phyloP scores from a whole-genome alignment of 1,140 invertebrate species.

The Druon quercuslanigerum region DNA sequence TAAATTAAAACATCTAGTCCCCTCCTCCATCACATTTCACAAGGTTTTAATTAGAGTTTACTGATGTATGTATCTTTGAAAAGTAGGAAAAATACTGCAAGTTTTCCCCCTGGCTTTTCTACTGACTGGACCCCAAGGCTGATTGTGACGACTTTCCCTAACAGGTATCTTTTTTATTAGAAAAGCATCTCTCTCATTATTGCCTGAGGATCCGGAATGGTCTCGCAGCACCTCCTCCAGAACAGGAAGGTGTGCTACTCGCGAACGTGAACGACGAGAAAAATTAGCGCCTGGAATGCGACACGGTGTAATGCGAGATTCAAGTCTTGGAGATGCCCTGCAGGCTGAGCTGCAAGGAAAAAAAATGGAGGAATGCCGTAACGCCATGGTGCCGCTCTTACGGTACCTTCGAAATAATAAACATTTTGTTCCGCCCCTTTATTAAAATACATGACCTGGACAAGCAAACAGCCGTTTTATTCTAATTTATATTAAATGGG shows the following conservation, averaged over 20 bases:
- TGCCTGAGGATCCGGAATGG: too few relatives aligned
- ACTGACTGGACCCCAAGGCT: too few relatives aligned
- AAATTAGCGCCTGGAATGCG: slow-evolving; percentile 50
- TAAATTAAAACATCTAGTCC: too few relatives aligned
- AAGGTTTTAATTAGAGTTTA: too few relatives aligned
- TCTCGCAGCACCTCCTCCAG: slow-evolving; percentile 39
- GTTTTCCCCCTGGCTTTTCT: too few relatives aligned
- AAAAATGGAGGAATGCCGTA: slow-evolving; percentile 24
- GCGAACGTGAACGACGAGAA: slow-evolving; percentile 40
- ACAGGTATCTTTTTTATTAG: too few relatives aligned
- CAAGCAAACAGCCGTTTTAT: slow-evolving; percentile 9
- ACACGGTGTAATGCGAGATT: slow-evolving; percentile 38
- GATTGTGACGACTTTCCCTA: too few relatives aligned
- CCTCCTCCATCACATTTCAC: too few relatives aligned
- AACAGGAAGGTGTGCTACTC: slow-evolving; percentile 40
- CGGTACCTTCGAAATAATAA: slow-evolving; percentile 28
- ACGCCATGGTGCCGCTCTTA: slow-evolving; percentile 27
- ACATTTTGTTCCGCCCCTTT: slow-evolving; percentile 7
- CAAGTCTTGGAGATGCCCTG: slow-evolving; percentile 17
- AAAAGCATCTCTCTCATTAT: too few relatives aligned
- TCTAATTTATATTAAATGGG: neutral
- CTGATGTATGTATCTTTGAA: too few relatives aligned
- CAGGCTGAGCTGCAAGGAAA: slow-evolving; percentile 15
- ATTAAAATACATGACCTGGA: slow-evolving; percentile 28
- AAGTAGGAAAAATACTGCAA: too few relatives aligned